phyloP scores from a whole-genome alignment of 2,797 vertebrate genomes.

The Argentina silus region DNA sequence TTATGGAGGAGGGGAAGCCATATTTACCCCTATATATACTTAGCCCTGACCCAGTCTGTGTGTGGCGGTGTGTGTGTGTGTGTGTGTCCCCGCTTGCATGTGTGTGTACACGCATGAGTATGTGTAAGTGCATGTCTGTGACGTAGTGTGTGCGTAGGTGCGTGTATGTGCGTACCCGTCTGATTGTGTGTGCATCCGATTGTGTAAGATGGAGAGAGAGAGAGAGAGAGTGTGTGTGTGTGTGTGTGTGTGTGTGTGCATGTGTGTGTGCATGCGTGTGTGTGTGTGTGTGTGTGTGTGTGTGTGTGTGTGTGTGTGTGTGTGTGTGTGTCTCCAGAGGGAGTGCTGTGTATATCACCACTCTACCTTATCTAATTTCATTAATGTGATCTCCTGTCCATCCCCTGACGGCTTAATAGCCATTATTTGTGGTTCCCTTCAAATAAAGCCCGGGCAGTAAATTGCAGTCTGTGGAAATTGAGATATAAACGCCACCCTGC shows the following conservation, averaged over 20 bases:
- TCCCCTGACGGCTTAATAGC: constrained; percentile 94
- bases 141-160: not conserved
- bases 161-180: not conserved
- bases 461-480: constrained; percentile 93
- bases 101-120: not conserved
- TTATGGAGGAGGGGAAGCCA: constrained; percentile 16
- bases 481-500: constrained; percentile 97
- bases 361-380: constrained; percentile 93
- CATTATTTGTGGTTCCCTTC: constrained; percentile 98
- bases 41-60: not conserved
- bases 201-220: not conserved
- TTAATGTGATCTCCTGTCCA: constrained; percentile 96
- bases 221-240: not conserved
- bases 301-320: constrained; percentile 33
- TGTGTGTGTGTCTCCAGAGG: constrained; percentile 54
- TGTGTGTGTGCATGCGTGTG: constrained; percentile 34
- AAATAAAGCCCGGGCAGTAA: constrained; percentile 94
- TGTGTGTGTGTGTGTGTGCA: constrained; percentile 13
- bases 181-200: constrained; percentile 8
- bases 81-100: not conserved
- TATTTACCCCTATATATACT: not conserved
- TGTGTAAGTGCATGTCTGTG: not conserved
- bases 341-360: constrained; percentile 82
- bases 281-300: constrained; percentile 33
- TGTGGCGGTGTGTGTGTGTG: not conserved